Evolutionary conservation across 2,888 invertebrate species (phyloP).

Genomic region (Mimumesa dahlbomi): DNA sequence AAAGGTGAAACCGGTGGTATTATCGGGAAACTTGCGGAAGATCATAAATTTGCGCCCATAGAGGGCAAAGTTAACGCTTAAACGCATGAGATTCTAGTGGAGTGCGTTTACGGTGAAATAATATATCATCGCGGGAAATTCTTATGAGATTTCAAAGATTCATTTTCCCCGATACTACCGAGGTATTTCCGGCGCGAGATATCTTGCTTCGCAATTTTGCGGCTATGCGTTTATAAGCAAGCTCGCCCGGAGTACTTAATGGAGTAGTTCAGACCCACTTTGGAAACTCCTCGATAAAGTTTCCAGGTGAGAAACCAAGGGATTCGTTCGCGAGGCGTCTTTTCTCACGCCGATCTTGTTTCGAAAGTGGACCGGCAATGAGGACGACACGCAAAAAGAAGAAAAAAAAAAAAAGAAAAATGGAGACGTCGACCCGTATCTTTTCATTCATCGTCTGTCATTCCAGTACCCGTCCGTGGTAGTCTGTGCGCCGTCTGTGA

Average conservation of each 20-base stretch:
- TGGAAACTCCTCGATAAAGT: slow-evolving; percentile 36
- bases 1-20: too few relatives aligned
- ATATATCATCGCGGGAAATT: too few relatives aligned
- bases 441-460: slow-evolving; percentile 20
- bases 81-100: too few relatives aligned
- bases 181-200: slow-evolving; percentile 16
- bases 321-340: slow-evolving; percentile 28
- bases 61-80: too few relatives aligned
- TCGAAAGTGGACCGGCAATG: slow-evolving; percentile 48
- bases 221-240: neutral
- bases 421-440: slow-evolving; percentile 30
- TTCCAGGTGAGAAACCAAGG: slow-evolving; percentile 31
- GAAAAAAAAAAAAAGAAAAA: too few relatives aligned
- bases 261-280: slow-evolving; percentile 35
- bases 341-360: slow-evolving; percentile 47
- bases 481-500: neutral
- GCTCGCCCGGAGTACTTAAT: slow-evolving; percentile 26
- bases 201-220: neutral
- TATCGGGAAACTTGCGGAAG: too few relatives aligned
- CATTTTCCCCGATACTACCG: slow-evolving; percentile 26
- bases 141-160: too few relatives aligned
- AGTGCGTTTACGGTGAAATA: too few relatives aligned
- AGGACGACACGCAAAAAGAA: slow-evolving; percentile 45
- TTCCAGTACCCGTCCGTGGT: neutral
- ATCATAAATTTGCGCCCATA: too few relatives aligned